Percentiles rank a stretch among this genome's conserved stretches.
phyloP scores from a whole-genome alignment of 1,140 invertebrate species.

The Drosophila novamexicana region DNA sequence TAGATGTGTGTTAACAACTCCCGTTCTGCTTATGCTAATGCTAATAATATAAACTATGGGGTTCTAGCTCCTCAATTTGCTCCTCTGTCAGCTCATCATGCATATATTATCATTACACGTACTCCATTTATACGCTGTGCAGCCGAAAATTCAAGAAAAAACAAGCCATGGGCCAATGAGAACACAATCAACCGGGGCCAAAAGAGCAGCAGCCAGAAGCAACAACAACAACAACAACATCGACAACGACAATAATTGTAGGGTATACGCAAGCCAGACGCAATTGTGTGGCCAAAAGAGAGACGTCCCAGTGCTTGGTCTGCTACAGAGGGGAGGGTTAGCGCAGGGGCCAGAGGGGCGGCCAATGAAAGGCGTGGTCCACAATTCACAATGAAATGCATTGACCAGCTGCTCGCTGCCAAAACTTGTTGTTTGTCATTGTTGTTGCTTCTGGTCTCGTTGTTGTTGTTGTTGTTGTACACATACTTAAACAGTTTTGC shows the following conservation, averaged over 20 bases:
- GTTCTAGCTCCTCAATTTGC: too few relatives aligned
- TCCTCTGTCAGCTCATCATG: neutral
- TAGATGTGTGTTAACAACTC: constrained; percentile 3
- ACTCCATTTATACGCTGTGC: constrained; percentile 11
- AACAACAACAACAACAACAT: neutral
- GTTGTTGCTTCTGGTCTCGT: constrained; percentile 11
- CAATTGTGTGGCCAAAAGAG: neutral
- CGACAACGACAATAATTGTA: constrained; percentile 1
- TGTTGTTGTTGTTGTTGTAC: constrained; percentile 33
- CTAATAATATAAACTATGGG: neutral
- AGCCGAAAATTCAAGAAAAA: neutral
- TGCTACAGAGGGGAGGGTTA: too few relatives aligned
- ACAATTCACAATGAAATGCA: constrained; percentile 35
- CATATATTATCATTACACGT: neutral
- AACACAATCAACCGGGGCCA: constrained; percentile 63
- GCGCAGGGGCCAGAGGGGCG: neutral
- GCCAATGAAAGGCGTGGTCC: neutral
- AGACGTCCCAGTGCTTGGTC: neutral
- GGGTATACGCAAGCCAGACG: constrained; percentile 3
- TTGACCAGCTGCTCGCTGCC: constrained; percentile 51
- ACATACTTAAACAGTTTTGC: constrained; percentile 73
- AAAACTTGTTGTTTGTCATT: constrained; percentile 27
- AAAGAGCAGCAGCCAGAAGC: neutral
- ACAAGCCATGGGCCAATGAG: constrained; percentile 44
- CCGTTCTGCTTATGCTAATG: neutral